Conservation (phyloP, 2,113 vertebrate species). For the Scortum barcoo region DNA sequence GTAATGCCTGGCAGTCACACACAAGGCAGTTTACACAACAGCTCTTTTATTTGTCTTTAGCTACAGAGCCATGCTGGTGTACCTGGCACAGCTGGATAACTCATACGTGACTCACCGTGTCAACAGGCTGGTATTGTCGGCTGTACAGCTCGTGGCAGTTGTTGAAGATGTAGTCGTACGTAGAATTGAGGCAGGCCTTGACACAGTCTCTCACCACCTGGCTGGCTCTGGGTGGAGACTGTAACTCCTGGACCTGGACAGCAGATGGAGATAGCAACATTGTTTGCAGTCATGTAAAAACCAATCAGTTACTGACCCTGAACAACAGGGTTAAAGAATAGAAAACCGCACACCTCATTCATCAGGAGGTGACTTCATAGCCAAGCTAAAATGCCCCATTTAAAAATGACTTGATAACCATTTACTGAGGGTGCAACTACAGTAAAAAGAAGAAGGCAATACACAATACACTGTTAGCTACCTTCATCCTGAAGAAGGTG, state of each 20-base stretch:
- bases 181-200: constrained; percentile 98
- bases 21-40: too few species aligned
- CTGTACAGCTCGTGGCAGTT: constrained; percentile 97
- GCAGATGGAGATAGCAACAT: constrained; percentile 18
- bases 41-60: too few species aligned
- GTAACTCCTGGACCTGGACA: constrained; percentile 95
- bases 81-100: background rate
- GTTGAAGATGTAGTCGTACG: constrained; percentile 98
- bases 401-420: background rate
- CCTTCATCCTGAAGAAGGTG: constrained; percentile 99
- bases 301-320: background rate
- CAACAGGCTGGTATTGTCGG: constrained; percentile 91
- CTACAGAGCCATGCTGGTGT: too few species aligned
- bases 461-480: constrained; percentile 50
- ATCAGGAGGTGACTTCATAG: background rate
- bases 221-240: constrained; percentile 97
- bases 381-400: background rate
- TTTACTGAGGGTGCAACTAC: background rate
- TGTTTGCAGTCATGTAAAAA: background rate
- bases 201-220: constrained; percentile 98
- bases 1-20: background rate
- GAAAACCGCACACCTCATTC: background rate
- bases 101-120: constrained; percentile 84
- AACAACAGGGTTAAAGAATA: background rate
- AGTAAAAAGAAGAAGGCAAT: background rate